Evolutionary conservation across 30 jellyfish, hydroid and myxozoan species (phyloP).

Genomic region (Sanderia malayensis): DNA sequence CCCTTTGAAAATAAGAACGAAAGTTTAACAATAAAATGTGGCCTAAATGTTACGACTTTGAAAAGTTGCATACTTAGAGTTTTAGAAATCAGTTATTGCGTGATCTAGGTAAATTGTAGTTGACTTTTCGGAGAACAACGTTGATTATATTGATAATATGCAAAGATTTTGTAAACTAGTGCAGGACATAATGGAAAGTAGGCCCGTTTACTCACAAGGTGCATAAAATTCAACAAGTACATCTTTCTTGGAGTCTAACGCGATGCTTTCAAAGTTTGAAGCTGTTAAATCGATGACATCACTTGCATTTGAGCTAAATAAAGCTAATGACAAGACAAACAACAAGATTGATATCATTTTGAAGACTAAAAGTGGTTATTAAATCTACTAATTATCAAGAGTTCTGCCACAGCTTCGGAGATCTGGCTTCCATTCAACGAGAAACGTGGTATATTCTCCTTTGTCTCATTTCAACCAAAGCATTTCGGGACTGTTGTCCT

Average conservation of each 20-base stretch:
- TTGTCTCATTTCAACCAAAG: no score
- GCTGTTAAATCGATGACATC: constrained; percentile 59
- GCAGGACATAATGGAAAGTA: no score
- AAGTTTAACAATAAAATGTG: no score
- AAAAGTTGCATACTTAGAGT: no score
- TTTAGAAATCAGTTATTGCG: no score
- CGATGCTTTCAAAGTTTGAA: constrained; percentile 73
- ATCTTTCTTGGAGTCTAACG: constrained; percentile 81
- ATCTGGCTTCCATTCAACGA: neutral
- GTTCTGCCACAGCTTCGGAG: neutral
- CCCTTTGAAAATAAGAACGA: constrained; percentile 67
- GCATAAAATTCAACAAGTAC: constrained; percentile 95
- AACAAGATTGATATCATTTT: constrained; percentile 10
- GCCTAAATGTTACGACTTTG: no score
- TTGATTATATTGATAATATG: no score
- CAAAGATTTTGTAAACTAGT: no score
- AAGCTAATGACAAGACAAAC: neutral
- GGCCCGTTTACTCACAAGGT: constrained; percentile 77
- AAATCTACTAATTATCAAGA: neutral
- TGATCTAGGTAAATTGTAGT: no score
- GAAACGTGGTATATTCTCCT: neutral
- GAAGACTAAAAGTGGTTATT: no score
- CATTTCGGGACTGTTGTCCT: no score
- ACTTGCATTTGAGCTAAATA: constrained; percentile 15
- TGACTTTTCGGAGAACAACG: no score